Percentiles rank a stretch among this genome's conserved stretches.
phyloP scores from a whole-genome alignment of 2,113 vertebrate species.

The Thamnophis sirtalis region DNA sequence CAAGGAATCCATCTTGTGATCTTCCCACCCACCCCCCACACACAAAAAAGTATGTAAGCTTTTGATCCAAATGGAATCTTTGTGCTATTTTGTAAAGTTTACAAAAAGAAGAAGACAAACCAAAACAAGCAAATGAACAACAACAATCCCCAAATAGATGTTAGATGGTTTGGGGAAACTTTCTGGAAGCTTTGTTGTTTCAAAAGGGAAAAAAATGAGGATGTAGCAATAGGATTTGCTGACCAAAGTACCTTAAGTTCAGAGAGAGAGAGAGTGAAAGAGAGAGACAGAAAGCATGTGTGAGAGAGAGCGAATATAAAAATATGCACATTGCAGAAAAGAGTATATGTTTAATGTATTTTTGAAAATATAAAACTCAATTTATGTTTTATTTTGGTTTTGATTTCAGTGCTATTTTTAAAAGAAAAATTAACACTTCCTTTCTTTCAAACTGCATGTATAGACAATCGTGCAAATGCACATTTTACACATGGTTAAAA shows the following conservation, averaged over 20 bases:
- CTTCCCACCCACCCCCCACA: background rate
- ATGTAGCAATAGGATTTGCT: slow-evolving; percentile 49
- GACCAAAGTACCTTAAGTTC: slow-evolving; percentile 39
- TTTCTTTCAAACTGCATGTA: background rate
- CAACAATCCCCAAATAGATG: background rate
- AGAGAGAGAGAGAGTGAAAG: slow-evolving; percentile 13
- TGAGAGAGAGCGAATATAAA: slow-evolving; percentile 5
- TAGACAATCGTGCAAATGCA: slow-evolving; percentile 35
- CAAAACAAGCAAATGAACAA: slow-evolving; percentile 4
- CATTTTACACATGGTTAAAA: background rate
- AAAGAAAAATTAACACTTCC: slow-evolving; percentile 17
- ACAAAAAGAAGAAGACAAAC: background rate
- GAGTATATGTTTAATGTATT: slow-evolving; percentile 56
- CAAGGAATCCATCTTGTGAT: background rate
- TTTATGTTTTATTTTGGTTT: slow-evolving; percentile 31
- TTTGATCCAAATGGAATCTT: background rate
- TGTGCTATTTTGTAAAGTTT: slow-evolving; percentile 30
- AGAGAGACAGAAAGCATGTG: background rate
- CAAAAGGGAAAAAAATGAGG: background rate
- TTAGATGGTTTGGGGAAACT: background rate
- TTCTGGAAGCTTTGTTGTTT: slow-evolving; percentile 1
- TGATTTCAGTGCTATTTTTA: slow-evolving; percentile 28
- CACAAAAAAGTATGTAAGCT: background rate
- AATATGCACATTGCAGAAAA: slow-evolving; percentile 37
- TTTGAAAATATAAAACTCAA: slow-evolving; percentile 42